Evolutionary conservation across 1,140 invertebrate genomes (phyloP).

Genomic region (Monochamus saltuarius): DNA sequence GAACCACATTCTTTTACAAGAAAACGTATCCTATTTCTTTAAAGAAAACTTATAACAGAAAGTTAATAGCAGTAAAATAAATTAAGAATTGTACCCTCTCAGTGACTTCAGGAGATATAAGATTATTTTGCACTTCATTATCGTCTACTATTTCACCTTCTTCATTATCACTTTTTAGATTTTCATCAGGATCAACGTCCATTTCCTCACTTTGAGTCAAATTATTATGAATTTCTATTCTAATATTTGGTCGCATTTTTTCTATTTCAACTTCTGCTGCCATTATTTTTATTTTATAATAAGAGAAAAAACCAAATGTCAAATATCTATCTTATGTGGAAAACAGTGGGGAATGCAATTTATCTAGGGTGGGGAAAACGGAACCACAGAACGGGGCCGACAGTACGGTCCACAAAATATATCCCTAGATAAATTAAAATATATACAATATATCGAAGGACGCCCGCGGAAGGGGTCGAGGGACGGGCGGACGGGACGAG

Average conservation of each 20-base stretch:
- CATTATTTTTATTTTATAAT: no score
- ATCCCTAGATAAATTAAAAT: no score
- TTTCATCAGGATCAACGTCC: conserved; percentile 32
- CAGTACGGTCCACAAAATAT: no score
- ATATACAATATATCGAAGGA: no score
- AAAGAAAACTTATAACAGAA: conserved; percentile 3
- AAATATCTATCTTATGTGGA: no score
- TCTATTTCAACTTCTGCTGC: conserved; percentile 28
- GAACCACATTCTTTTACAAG: conserved; percentile 9
- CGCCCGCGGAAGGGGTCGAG: no score
- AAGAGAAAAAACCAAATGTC: no score
- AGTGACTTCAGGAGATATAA: neutral
- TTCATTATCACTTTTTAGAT: conserved; percentile 51
- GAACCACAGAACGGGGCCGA: no score
- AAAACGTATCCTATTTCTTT: neutral
- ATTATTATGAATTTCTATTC: conserved; percentile 49
- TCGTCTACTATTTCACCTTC: conserved; percentile 57
- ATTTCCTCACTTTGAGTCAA: conserved; percentile 43
- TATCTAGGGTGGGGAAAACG: no score
- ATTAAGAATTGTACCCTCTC: conserved; percentile 18
- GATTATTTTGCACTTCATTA: conserved; percentile 32
- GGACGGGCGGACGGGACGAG: no score
- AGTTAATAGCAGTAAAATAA: conserved; percentile 4
- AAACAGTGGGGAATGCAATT: no score
- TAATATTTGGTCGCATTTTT: conserved; percentile 44